Percentiles rank a stretch among this genome's conserved stretches.
Conservation (phyloP, 2,797 vertebrate species). For the Geotria australis region DNA sequence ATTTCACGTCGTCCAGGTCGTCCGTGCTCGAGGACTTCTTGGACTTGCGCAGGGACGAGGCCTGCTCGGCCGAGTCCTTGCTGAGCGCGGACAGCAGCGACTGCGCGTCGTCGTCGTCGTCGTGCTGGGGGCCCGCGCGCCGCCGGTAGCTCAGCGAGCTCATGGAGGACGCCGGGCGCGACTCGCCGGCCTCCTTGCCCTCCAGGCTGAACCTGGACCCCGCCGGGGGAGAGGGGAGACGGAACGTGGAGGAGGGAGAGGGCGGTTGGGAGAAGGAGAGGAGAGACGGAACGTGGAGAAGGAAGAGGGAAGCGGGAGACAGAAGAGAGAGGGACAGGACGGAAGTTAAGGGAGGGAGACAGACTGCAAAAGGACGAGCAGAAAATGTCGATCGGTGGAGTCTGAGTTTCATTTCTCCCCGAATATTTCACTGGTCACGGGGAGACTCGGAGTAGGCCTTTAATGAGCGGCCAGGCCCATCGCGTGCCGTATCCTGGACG, state of each 20-base stretch:
- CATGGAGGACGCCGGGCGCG: slow-evolving; percentile 31
- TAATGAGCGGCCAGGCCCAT: too few relatives aligned
- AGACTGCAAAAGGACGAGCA: slow-evolving; percentile 2
- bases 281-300: slow-evolving; percentile 1
- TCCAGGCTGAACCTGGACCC: slow-evolving; percentile 10
- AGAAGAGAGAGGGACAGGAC: slow-evolving; percentile 4
- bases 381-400: slow-evolving; percentile 1
- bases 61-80: slow-evolving; percentile 23
- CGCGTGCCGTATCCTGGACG: too few relatives aligned
- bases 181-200: slow-evolving; percentile 24
- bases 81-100: slow-evolving; percentile 31
- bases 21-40: slow-evolving; percentile 10
- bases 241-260: slow-evolving; percentile 1
- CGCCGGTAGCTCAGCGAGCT: slow-evolving; percentile 83
- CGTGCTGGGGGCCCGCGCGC: slow-evolving; percentile 35
- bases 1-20: slow-evolving; percentile 9
- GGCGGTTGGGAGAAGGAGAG: background rate
- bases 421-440: too few relatives aligned
- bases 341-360: slow-evolving; percentile 3
- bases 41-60: slow-evolving; percentile 12
- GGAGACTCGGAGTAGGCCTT: too few relatives aligned
- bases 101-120: slow-evolving; percentile 32
- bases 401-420: background rate
- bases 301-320: slow-evolving; percentile 1
- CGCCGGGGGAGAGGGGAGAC: background rate